Conservation (phyloP, 2,888 invertebrate species). For the Caradrina clavipalpis region DNA sequence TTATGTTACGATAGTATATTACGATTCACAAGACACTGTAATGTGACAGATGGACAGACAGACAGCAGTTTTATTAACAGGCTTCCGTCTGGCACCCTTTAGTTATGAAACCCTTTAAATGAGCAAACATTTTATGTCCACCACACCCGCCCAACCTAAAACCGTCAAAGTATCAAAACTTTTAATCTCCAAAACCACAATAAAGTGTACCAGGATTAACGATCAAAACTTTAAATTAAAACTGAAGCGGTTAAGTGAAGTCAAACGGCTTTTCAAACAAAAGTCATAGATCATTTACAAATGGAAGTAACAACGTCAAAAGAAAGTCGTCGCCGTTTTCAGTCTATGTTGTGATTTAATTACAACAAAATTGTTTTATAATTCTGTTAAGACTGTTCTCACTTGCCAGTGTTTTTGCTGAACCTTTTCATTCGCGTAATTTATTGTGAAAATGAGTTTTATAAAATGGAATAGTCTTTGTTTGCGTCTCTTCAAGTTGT, state of each 20-base stretch:
- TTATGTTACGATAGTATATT: too few species aligned
- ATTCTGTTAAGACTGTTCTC: constrained; percentile 66
- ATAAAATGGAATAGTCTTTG: constrained; percentile 37
- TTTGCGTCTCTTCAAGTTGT: constrained; percentile 36
- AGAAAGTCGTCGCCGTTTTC: constrained; percentile 34
- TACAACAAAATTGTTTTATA: constrained; percentile 71
- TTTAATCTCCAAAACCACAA: background rate
- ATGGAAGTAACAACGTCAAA: constrained; percentile 39
- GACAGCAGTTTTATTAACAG: too few species aligned
- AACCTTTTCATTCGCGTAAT: constrained; percentile 45
- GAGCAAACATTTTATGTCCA: too few species aligned
- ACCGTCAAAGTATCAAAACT: background rate
- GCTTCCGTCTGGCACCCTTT: too few species aligned
- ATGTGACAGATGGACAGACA: too few species aligned
- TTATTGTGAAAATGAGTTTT: constrained; percentile 59
- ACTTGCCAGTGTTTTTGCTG: constrained; percentile 49
- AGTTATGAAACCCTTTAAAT: too few species aligned
- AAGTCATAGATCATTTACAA: constrained; percentile 48
- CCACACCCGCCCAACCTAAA: background rate
- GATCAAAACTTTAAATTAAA: constrained; percentile 28
- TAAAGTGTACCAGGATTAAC: constrained; percentile 3
- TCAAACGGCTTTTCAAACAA: constrained; percentile 34
- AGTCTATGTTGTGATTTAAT: constrained; percentile 71
- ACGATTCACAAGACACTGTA: too few species aligned
- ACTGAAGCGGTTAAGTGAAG: constrained; percentile 9